Evolutionary conservation across 2,797 vertebrate genomes (phyloP).

Genomic region (Rhinatrema bivittatum): DNA sequence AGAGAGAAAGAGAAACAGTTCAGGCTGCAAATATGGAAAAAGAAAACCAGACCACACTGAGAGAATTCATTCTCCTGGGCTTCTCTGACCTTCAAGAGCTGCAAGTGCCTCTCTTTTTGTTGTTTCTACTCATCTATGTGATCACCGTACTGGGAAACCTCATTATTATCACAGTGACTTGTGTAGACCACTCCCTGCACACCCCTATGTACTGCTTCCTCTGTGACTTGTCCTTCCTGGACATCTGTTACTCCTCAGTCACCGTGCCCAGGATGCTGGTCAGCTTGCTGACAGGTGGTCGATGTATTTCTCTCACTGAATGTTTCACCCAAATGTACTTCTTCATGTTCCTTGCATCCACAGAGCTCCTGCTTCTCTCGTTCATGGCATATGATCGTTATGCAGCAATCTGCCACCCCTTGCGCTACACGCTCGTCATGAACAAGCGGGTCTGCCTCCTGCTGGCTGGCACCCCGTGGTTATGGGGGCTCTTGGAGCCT

Average conservation of each 20-base stretch:
- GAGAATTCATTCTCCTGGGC: background rate
- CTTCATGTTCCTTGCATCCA: background rate
- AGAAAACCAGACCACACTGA: background rate
- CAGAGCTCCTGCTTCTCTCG: background rate
- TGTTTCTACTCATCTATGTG: background rate
- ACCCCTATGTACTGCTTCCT: conserved; percentile 6
- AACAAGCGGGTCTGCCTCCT: no score
- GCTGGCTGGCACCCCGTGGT: no score
- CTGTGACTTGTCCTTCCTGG: background rate
- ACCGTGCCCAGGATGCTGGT: background rate
- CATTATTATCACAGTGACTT: background rate
- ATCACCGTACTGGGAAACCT: background rate
- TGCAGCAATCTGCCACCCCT: no score
- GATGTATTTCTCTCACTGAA: background rate
- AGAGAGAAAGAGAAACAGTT: no score
- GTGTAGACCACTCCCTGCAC: background rate
- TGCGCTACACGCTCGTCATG: no score
- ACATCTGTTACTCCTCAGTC: background rate
- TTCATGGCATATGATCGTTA: conserved; percentile 4
- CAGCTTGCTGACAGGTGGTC: background rate
- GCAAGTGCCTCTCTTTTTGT: background rate
- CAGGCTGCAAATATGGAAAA: no score
- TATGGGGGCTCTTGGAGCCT: no score
- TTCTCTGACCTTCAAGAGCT: background rate
- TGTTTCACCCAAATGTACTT: conserved; percentile 1